Evolutionary conservation across 2,888 invertebrate genomes (phyloP), one percentile per base, ranked within the genome.

Genomic region (Apamea epomidion): DNA sequence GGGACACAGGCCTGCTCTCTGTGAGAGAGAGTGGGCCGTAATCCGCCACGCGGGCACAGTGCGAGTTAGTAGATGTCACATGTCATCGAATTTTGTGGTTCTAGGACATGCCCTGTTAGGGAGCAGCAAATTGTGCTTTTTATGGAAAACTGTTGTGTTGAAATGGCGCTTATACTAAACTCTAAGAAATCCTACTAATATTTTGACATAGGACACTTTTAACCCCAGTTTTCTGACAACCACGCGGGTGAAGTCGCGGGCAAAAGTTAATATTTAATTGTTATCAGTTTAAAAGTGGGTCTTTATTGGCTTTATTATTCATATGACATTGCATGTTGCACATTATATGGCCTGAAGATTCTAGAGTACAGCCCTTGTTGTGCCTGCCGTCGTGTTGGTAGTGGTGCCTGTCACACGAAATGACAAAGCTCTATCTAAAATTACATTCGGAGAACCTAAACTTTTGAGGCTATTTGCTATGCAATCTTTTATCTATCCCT

Each of bases 251-350:
- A 16, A 51, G 10, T 54, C 8, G 32, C 1, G 16, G 16, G 16
- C 10, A 71, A 25, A 32, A 16, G 16, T 5, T 8, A 5, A 32
- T 51, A 70, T 51, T 21, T 8, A 3, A 14, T 25, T 32, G 25
- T 32, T 25, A 71, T 37, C 25, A 5, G 25, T 54, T 71, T 10
- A 8, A 37, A 37, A 54, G 25, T 71, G 14, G 14, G 21, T 42
- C 8, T n/a, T 37, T 65, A 37, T 25, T 65, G 5, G 12, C 37
- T 65, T 37, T 65, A 48, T 48, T n/a, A 25, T 62, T 25, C 37
- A 37, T 65, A n/a, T 62, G 51, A 5, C 42, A 79, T 80, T 72
- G 72, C 72, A 72, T 65, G 72, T 54, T 42, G 16, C 14, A 60
- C 12, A 25, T 14, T 42, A 2, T 32, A 12, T 25, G n/a, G 1